These are phyloP conservation scores for Scytalopus superciliaris DNA, from an alignment of 2,113 vertebrate species.

Conservation along the genomic window DNA sequence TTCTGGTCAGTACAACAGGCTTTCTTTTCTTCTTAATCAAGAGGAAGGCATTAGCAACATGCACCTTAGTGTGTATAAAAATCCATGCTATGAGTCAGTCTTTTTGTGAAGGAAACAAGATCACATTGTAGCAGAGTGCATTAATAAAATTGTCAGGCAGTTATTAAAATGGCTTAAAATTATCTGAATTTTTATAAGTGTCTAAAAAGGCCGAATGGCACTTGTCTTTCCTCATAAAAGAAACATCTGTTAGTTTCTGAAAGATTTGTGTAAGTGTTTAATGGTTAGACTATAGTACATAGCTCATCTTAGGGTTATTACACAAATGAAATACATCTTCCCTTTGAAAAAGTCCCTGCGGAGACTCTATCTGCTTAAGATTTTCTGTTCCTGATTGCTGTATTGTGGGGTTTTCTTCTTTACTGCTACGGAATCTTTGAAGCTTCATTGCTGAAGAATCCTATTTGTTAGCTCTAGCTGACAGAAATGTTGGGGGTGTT, in stretches of 20 bases:
- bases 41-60: neutral
- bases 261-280: conserved; percentile 3
- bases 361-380: neutral
- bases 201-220: conserved; percentile 37
- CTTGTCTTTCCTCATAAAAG: conserved; percentile 55
- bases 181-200: conserved; percentile 47
- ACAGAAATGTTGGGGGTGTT: neutral
- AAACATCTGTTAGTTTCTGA: conserved; percentile 55
- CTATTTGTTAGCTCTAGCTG: neutral
- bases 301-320: neutral
- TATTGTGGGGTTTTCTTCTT: neutral
- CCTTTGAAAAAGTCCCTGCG: neutral
- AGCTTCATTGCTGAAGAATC: neutral
- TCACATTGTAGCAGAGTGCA: neutral
- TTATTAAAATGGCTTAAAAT: conserved; percentile 63
- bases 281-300: neutral
- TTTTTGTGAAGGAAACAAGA: conserved; percentile 40
- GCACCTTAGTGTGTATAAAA: neutral
- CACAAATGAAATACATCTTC: neutral
- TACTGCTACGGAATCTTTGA: neutral
- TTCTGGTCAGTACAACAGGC: conserved; percentile 10
- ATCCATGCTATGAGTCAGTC: neutral
- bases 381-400: neutral
- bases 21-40: conserved; percentile 24
- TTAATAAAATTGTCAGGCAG: conserved; percentile 64